phyloP scores from a whole-genome alignment of 2,797 vertebrate species.

The Heliangelus exortis region DNA sequence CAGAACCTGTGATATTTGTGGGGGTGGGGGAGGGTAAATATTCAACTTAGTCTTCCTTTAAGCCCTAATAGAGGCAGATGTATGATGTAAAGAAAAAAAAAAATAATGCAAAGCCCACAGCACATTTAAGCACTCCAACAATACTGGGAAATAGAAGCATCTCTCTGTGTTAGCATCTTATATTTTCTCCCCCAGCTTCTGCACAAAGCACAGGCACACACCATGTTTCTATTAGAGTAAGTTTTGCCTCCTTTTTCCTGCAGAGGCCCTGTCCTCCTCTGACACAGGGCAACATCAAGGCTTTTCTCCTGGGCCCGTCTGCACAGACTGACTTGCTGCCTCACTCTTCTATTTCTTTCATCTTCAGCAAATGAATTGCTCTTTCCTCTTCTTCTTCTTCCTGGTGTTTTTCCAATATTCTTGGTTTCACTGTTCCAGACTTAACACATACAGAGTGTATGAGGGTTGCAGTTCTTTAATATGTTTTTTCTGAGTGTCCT shows the following conservation, averaged over 20 bases:
- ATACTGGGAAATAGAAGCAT: background rate
- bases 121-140: background rate
- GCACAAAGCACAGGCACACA: background rate
- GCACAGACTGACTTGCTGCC: background rate
- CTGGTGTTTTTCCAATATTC: constrained; percentile 17
- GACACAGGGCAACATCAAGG: background rate
- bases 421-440: background rate
- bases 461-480: constrained; percentile 31
- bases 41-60: background rate
- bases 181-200: background rate
- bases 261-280: background rate
- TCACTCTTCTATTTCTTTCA: background rate
- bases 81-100: background rate
- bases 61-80: background rate
- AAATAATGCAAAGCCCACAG: background rate
- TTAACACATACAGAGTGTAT: background rate
- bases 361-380: background rate
- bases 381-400: background rate
- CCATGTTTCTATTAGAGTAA: rapidly evolving
- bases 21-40: background rate
- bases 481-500: constrained; percentile 25
- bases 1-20: background rate
- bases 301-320: background rate
- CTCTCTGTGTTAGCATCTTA: background rate
- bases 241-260: background rate